Base-by-base conservation (phyloP, 2,113 vertebrate species). In the Genyomyrus donnyi region DNA sequence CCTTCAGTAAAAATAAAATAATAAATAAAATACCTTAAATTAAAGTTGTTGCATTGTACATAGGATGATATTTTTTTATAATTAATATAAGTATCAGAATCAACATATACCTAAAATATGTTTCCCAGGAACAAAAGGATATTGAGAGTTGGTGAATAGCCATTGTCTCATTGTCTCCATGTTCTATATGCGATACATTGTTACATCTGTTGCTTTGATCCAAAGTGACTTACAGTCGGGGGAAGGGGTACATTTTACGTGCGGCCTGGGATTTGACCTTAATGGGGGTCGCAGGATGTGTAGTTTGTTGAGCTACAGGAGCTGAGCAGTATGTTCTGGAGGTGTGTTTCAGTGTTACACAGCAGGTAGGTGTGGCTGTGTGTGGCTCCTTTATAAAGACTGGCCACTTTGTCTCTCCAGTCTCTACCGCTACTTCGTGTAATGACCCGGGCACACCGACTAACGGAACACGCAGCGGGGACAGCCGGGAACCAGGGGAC, bases 391-490 rank as follows among this genome's bases (percentile, higher is more conserved):
- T 42, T 42, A 49, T 58, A 50, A 53, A 45, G 39, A 11, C 88
- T 49, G n/a, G 35, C 84, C n/a, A 13, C n/a, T 56, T 31, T 53
- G 74, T 90, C 5, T 42, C 90, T 91, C 0, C 90, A 99, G 98
- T 99, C 74, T 99, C 98, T 77, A 99, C 98, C 11, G 98, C 98
- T 8, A 99, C 98, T 0, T 99, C 98, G 88, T 99, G 98, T 95
- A 99, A 99, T 24, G 98, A 99, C 93, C 98, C 98, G 0, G 98
- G 98, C 1, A 94, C 98, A 88, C 98, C 98, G 0, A 97, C 98
- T 92, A 99, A 99, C 0, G 98, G 98, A 77, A 99, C 97, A 90
- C 96, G 98, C 3, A 95, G 97, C 0, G 98, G 98, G 0, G 96
- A 98, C 96, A 99, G 98, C 94, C 96, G 91, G 89, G 97, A 98